Evolutionary conservation across 2,888 invertebrate species (phyloP).

Genomic region (Nymphalis c-album): DNA sequence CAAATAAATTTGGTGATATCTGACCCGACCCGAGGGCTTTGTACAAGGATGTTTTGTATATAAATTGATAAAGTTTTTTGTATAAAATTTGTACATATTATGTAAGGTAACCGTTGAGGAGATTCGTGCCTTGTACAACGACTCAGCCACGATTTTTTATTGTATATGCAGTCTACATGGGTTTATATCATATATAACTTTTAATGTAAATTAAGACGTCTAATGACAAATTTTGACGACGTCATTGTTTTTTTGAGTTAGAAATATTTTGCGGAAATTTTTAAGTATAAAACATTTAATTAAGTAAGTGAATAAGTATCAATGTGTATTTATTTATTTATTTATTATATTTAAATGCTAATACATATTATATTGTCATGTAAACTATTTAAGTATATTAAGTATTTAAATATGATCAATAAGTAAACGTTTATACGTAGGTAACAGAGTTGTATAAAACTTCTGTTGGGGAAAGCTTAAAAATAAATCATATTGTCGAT

Average conservation of each 20-base stretch:
- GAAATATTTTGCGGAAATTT: neutral
- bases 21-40: conserved; percentile 24
- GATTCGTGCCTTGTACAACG: conserved; percentile 32
- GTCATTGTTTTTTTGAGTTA: neutral
- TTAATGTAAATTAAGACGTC: neutral
- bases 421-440: too few species aligned
- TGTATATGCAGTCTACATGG: conserved; percentile 7
- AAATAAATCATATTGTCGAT: too few species aligned
- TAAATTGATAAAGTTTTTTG: conserved; percentile 21
- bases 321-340: too few species aligned
- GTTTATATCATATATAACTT: neutral
- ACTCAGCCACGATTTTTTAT: conserved; percentile 14
- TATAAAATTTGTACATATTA: conserved; percentile 37
- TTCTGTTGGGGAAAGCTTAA: too few species aligned
- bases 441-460: too few species aligned
- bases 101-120: conserved; percentile 23
- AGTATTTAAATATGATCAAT: too few species aligned
- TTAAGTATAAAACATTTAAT: conserved; percentile 1
- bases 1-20: conserved; percentile 26
- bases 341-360: too few species aligned
- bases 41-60: conserved; percentile 12
- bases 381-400: too few species aligned
- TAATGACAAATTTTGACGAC: neutral
- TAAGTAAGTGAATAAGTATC: too few species aligned
- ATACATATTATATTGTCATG: too few species aligned